Conservation (phyloP, 2,113 vertebrate species). For the Hydrochoerus hydrochaeris region DNA sequence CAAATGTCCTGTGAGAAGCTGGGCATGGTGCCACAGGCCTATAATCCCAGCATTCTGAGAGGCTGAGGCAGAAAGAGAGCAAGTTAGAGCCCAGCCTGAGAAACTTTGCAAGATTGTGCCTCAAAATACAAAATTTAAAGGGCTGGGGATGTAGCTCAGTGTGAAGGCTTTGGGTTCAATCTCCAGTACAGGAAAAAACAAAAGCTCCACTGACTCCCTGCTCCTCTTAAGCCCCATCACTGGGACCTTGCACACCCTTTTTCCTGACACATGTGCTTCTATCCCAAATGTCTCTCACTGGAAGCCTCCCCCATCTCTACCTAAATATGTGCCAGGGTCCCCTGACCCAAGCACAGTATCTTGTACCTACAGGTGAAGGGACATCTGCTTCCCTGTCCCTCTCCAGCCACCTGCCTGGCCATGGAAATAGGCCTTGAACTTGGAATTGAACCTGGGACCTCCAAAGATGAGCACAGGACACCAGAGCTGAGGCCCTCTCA, state of each 20-base stretch:
- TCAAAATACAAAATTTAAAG: not conserved
- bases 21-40: not conserved
- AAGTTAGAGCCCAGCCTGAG: not conserved
- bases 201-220: not conserved
- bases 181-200: not conserved
- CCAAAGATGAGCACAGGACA: slow-evolving; percentile 66
- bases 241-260: not conserved
- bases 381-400: slow-evolving; percentile 71
- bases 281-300: not conserved
- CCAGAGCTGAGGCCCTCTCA: slow-evolving; percentile 74
- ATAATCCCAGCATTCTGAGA: not conserved
- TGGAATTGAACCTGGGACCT: no score
- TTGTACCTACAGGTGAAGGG: slow-evolving; percentile 77
- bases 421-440: slow-evolving; percentile 82
- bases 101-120: not conserved
- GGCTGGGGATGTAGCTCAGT: not conserved
- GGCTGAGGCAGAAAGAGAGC: not conserved
- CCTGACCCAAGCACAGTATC: fast-evolving
- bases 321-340: not conserved
- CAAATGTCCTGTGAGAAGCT: not conserved
- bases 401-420: slow-evolving; percentile 67
- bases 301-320: not conserved
- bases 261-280: not conserved
- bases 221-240: not conserved
- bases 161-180: not conserved